Base-by-base conservation (phyloP, 2,113 vertebrate species). In the Steatornis caripensis region DNA sequence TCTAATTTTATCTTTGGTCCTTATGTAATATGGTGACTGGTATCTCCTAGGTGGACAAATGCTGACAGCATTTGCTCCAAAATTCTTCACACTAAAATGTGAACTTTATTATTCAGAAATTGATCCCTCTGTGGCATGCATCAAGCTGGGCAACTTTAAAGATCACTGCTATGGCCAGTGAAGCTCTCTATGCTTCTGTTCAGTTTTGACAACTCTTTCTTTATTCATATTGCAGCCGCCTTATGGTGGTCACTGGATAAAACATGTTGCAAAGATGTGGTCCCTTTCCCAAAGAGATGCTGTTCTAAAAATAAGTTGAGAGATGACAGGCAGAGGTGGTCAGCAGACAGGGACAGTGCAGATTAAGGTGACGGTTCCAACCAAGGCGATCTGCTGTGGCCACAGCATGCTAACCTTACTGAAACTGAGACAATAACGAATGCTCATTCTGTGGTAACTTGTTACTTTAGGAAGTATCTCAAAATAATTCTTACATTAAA, bases 1-100 rank as follows among this genome's bases (percentile, higher is more conserved):
- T 84, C 94, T 97, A 97, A 95, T 95, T 95, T 95, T 95, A 85
- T 92, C 78, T 83, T 72, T 83, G 78, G 87, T 95, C 89, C 87
- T 95, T 95, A 96, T 83, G 74, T 96, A 96, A 94, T 96, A 29
- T 60, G 58, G 49, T 89, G 77, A 94, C 75, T 95, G 88, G 64
- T 95, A 84, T 83, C 87, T 92, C 53, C 74, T 69, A 62, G 32
- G 55, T 94, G 91, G 94, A 89, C 92, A 94, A 84, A 80, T 53
- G 74, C 87, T 81, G 92, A 23, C 39, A 49, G 6, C 41, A 41
- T 68, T 90, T 82, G 34, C 69, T 72, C n/a, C 26, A 89, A 82
- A 95, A 87, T 64, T 65, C 53, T 55, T 89, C 43, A 53, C n/a
- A 12, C 11, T 80, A 57, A 87, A 89, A 69, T 65, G 5, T 61